Evolutionary conservation across 2,113 vertebrate genomes (phyloP).

Genomic region (Pseudorhombus dupliciocellatus): DNA sequence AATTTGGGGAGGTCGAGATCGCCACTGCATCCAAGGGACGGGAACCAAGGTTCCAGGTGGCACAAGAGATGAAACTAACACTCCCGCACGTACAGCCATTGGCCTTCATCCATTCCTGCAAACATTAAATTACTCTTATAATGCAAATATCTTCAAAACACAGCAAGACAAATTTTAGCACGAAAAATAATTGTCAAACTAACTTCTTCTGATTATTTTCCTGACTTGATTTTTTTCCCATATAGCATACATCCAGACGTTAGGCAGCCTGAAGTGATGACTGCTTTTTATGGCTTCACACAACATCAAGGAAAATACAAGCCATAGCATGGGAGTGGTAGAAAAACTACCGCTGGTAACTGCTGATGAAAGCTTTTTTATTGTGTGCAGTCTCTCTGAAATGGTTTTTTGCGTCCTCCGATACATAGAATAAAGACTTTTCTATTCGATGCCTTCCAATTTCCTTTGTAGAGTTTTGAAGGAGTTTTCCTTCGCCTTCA

Average conservation of each 20-base stretch:
- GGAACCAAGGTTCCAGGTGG: neutral
- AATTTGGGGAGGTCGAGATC: slow-evolving; percentile 25
- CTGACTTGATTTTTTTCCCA: neutral
- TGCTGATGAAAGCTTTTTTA: slow-evolving; percentile 27
- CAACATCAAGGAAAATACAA: neutral
- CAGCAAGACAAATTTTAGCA: neutral
- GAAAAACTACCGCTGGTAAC: neutral
- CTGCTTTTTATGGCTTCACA: neutral
- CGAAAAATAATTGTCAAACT: too few relatives aligned
- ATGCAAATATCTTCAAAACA: neutral
- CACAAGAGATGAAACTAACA: slow-evolving; percentile 1
- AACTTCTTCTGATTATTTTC: neutral
- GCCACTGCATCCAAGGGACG: slow-evolving; percentile 17
- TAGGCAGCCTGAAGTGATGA: neutral
- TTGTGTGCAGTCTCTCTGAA: slow-evolving; percentile 27
- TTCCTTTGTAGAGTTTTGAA: slow-evolving; percentile 25
- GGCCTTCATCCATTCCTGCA: too few relatives aligned
- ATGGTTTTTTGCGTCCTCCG: slow-evolving; percentile 24
- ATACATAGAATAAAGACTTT: slow-evolving; percentile 43
- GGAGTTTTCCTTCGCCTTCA: slow-evolving; percentile 6
- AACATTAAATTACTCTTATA: too few relatives aligned
- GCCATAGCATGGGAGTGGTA: neutral
- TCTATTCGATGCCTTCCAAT: slow-evolving; percentile 25
- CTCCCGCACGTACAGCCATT: too few relatives aligned
- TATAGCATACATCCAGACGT: neutral